Percentiles rank a stretch among this genome's conserved stretches.
Evolutionary conservation across 2,113 vertebrate species (phyloP).

Genomic region (Gobius niger): DNA sequence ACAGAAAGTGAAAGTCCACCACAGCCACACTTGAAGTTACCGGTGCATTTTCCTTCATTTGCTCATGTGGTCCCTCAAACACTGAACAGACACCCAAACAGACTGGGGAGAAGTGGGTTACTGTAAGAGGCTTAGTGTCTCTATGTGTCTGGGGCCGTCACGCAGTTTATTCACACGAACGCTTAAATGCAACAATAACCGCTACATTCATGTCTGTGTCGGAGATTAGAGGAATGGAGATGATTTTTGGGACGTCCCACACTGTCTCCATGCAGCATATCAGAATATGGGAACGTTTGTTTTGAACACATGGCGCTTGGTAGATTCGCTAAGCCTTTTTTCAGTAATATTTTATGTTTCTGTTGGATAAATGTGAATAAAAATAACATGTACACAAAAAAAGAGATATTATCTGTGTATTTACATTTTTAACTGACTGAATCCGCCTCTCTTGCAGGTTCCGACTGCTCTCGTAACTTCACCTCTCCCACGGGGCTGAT

Average conservation of each 20-base stretch:
- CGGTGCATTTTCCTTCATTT: constrained; percentile 17
- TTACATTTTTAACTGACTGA: background rate
- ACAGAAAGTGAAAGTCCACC: background rate
- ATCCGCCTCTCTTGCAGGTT: constrained; percentile 76
- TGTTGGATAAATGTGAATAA: too few relatives aligned
- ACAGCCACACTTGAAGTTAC: background rate
- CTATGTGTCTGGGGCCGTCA: constrained; percentile 21
- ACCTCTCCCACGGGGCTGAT: constrained; percentile 88
- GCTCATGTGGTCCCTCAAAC: constrained; percentile 22
- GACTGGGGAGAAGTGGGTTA: constrained; percentile 53
- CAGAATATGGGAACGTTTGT: constrained; percentile 13
- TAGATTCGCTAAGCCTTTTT: background rate
- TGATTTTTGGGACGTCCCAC: constrained; percentile 55
- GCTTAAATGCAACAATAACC: constrained; percentile 44
- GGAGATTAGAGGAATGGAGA: constrained; percentile 62
- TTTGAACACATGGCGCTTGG: background rate
- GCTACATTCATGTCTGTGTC: constrained; percentile 20
- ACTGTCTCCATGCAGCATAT: constrained; percentile 37
- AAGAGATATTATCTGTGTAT: too few relatives aligned
- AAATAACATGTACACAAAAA: too few relatives aligned
- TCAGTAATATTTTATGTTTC: too few relatives aligned
- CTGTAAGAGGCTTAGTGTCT: constrained; percentile 61
- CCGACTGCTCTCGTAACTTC: constrained; percentile 97
- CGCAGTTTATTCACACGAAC: constrained; percentile 34
- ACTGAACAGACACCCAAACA: constrained; percentile 55